These are phyloP conservation scores for Urocyon cinereoargenteus DNA, from an alignment of 2,797 vertebrate species.

Conservation along the genomic window DNA sequence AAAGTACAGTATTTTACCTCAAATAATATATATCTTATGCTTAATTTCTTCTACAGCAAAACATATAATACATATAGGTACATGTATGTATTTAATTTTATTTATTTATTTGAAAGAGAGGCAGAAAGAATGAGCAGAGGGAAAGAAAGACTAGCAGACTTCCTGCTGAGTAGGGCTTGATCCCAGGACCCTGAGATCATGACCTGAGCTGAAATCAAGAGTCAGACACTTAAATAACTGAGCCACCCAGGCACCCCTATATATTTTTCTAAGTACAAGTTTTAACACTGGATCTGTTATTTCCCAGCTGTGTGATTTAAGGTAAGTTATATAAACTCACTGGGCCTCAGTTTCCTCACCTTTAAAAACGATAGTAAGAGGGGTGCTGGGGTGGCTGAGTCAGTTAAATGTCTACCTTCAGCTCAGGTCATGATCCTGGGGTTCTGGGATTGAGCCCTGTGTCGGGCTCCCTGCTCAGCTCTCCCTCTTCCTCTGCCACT, in stretches of 20 bases:
- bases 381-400: neutral
- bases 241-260: no score
- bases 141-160: no score
- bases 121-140: no score
- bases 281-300: conserved; percentile 12
- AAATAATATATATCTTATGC: neutral
- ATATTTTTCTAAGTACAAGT: neutral
- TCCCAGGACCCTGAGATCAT: no score
- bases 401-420: neutral
- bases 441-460: neutral
- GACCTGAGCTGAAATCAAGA: no score
- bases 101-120: no score
- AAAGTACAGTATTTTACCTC: neutral
- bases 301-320: conserved; percentile 29
- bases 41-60: neutral
- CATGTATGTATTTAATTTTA: no score
- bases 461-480: neutral
- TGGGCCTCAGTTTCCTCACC: conserved; percentile 15
- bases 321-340: neutral
- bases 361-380: neutral
- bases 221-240: no score
- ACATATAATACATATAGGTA: neutral
- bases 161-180: no score
- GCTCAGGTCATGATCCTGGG: neutral
- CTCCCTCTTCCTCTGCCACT: neutral